Conservation (phyloP, 2,113 vertebrate species). For the Myodes glareolus region DNA sequence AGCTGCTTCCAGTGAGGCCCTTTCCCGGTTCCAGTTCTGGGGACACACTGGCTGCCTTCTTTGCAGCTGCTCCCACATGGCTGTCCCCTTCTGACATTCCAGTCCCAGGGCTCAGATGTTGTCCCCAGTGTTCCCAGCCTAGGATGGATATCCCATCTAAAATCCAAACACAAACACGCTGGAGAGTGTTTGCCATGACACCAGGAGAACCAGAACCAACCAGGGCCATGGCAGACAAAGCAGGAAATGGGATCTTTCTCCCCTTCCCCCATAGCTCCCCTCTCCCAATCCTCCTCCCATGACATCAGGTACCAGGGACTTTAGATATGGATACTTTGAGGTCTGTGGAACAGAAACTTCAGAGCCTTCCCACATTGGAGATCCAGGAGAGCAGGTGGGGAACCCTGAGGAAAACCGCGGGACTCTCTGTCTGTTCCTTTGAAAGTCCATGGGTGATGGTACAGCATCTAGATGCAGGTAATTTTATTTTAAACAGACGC, state of each 20-base stretch:
- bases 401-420: neutral
- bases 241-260: neutral
- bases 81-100: neutral
- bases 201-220: neutral
- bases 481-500: neutral
- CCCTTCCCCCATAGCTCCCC: neutral
- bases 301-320: neutral
- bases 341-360: neutral
- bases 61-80: slow-evolving; percentile 19
- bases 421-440: neutral
- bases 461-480: neutral
- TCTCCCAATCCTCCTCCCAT: neutral
- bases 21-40: slow-evolving; percentile 50
- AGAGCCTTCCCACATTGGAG: neutral
- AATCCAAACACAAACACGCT: neutral
- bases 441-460: neutral
- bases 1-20: slow-evolving; percentile 45
- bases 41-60: neutral
- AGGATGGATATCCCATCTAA: neutral
- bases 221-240: neutral
- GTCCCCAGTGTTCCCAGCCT: neutral
- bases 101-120: neutral
- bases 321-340: neutral
- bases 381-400: neutral
- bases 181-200: neutral